A percentile compares a stretch with the other conserved stretches of the same genome.
These are phyloP conservation scores for Notodonta dromedarius DNA, from an alignment of 2,888 invertebrate genomes.

Conservation along the genomic window DNA sequence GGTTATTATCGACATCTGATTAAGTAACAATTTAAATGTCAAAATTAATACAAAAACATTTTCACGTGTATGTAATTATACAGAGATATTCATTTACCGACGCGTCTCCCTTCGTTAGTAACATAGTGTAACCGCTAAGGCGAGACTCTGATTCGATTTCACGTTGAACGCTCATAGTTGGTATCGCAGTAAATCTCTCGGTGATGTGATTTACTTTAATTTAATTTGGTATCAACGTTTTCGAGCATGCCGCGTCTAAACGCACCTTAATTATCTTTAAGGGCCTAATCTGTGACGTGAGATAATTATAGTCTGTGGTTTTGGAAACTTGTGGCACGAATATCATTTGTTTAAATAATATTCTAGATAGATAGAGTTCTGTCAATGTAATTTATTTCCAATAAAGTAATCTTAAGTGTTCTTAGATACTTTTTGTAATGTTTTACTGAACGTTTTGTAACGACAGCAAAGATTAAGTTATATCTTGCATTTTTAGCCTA, in stretches of 20 bases:
- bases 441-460: no score
- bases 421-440: no score
- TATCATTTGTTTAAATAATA: neutral
- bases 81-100: slow-evolving; percentile 14
- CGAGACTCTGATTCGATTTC: slow-evolving; percentile 77
- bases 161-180: slow-evolving; percentile 64
- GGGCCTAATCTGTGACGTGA: slow-evolving; percentile 36
- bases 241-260: slow-evolving; percentile 62
- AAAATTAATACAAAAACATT: neutral
- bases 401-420: no score
- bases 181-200: slow-evolving; percentile 69
- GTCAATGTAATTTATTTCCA: no score
- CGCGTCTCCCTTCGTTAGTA: slow-evolving; percentile 47
- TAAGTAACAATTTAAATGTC: no score
- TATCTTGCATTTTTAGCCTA: no score
- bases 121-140: slow-evolving; percentile 68
- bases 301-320: slow-evolving; percentile 30
- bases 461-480: no score
- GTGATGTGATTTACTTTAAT: slow-evolving; percentile 83
- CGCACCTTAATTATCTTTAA: slow-evolving; percentile 73
- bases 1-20: no score
- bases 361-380: no score
- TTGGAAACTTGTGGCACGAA: slow-evolving; percentile 17
- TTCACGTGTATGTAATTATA: slow-evolving; percentile 1
- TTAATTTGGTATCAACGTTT: slow-evolving; percentile 71